phyloP scores from a whole-genome alignment of 2,113 vertebrate genomes.

The Urocolius indicus region DNA sequence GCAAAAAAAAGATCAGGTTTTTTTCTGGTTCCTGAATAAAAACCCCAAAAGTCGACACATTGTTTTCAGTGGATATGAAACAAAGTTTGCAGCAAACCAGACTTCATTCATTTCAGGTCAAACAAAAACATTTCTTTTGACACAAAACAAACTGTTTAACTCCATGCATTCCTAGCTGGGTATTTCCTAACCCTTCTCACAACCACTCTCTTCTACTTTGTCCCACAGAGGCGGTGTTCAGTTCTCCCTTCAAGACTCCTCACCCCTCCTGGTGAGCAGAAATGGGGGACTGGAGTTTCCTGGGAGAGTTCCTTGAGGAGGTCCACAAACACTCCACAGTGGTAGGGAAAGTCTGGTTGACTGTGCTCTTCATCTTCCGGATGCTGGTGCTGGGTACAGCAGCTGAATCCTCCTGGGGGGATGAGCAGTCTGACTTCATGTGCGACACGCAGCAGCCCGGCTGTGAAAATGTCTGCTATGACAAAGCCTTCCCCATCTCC shows the following conservation, averaged over 20 bases:
- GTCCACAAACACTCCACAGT: constrained; percentile 97
- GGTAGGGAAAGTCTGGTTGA: constrained; percentile 96
- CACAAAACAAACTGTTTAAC: not conserved
- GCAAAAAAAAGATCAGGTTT: not conserved
- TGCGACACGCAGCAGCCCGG: constrained; percentile 94
- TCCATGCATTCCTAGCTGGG: not conserved
- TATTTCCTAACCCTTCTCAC: not conserved
- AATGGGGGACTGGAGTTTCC: constrained; percentile 97
- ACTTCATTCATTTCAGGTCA: not conserved
- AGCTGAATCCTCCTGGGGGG: constrained; percentile 96
- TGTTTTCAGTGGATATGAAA: not conserved
- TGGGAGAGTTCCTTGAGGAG: constrained; percentile 95
- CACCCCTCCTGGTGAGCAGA: constrained; percentile 55
- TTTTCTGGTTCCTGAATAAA: not conserved
- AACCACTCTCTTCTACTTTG: not conserved
- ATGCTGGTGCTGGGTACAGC: constrained; percentile 96
- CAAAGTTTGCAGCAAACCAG: not conserved
- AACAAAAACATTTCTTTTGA: not conserved
- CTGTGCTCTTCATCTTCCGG: constrained; percentile 96
- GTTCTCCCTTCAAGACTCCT: not conserved
- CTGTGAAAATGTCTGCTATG: constrained; percentile 95
- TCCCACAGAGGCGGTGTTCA: not conserved
- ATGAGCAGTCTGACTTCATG: constrained; percentile 94
- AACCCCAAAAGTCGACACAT: not conserved
- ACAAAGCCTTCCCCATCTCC: constrained; percentile 96